A percentile compares a stretch with the other conserved stretches of the same genome.
These are phyloP conservation scores for Philereme vetulata DNA, from an alignment of 2,888 invertebrate species.

Conservation along the genomic window DNA sequence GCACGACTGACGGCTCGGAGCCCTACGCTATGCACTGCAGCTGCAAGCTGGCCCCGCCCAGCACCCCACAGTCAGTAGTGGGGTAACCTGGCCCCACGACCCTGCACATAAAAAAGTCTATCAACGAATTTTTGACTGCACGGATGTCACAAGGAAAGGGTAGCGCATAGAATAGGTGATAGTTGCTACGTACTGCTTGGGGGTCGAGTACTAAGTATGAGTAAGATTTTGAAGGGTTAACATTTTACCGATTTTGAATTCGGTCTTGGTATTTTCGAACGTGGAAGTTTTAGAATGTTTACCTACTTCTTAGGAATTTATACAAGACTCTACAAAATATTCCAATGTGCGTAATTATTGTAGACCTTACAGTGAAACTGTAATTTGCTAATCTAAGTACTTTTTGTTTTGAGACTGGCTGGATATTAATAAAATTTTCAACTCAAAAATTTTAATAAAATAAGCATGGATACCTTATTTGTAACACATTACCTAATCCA, in stretches of 20 bases:
- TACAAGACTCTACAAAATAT: no score
- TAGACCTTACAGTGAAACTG: no score
- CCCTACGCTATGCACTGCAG: constrained; percentile 62
- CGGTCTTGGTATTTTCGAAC: constrained; percentile 50
- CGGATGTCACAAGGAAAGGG: constrained; percentile 51
- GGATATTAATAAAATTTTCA: no score
- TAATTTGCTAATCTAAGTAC: no score
- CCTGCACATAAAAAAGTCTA: constrained; percentile 65
- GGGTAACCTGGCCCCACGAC: constrained; percentile 64
- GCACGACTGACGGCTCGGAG: constrained; percentile 71
- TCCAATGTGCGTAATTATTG: no score
- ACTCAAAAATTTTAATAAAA: no score
- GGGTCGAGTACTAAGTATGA: constrained; percentile 43
- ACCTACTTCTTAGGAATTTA: no score
- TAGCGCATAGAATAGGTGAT: constrained; percentile 34
- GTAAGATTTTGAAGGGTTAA: constrained; percentile 26
- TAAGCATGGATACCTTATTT: no score
- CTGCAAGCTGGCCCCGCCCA: constrained; percentile 78
- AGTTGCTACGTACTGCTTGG: constrained; percentile 35
- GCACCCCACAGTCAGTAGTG: constrained; percentile 61
- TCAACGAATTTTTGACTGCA: constrained; percentile 53
- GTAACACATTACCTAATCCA: no score
- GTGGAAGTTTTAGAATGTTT: no score
- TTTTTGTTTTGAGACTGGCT: no score
- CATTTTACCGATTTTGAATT: constrained; percentile 56